Evolutionary conservation across 1,140 invertebrate species (phyloP), one percentile per base, ranked within the genome.

Genomic region (Tetramorium parvispinum): DNA sequence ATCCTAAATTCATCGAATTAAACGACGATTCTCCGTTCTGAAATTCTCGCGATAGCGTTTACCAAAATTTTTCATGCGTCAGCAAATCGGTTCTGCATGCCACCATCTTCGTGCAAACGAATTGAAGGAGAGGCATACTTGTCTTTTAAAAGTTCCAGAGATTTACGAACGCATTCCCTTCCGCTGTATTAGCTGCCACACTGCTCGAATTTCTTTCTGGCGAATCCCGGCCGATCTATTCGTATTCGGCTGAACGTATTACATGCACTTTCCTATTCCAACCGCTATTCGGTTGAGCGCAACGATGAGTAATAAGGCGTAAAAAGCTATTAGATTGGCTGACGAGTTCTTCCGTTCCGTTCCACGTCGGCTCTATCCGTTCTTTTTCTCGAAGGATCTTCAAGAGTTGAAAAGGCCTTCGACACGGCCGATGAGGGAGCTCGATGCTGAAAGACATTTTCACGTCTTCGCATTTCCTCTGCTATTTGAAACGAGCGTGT

Each of bases 251-350:
- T 73, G 66, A 82, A 82, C n/a, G 40, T 59, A 75, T 83, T 73
- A 83, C 79, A 82, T 82, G 68, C 53, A 75, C 61, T 83, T 83
- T 83, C 55, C 68, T 61, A 83, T 83, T 83, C n/a, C 79, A 24
- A 83, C 27, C 53, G 53, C 68, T 83, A 73, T 24, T 59, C 40
- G 79, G 40, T 75, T 73, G 53, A 73, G n/a, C 49, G 76, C 83
- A 85, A 91, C 86, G 89, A 91, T 75, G 83, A 88, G 91, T 91
- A 89, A 91, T 91, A 91, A 91, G 86, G 86, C 75, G 87, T 91
- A 88, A 91, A 91, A 89, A 89, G 89, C 85, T 87, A 87, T 91
- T 91, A 91, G 85, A 75, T 91, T 68, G n/a, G 70, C 61, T 78
- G 70, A 87, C 61, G 71, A 87, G 79, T 86, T 89, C 79, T 43